Percentiles rank a stretch among this genome's conserved stretches.
phyloP scores from a whole-genome alignment of 2,797 vertebrate genomes.

The Scomberomorus guttatus region DNA sequence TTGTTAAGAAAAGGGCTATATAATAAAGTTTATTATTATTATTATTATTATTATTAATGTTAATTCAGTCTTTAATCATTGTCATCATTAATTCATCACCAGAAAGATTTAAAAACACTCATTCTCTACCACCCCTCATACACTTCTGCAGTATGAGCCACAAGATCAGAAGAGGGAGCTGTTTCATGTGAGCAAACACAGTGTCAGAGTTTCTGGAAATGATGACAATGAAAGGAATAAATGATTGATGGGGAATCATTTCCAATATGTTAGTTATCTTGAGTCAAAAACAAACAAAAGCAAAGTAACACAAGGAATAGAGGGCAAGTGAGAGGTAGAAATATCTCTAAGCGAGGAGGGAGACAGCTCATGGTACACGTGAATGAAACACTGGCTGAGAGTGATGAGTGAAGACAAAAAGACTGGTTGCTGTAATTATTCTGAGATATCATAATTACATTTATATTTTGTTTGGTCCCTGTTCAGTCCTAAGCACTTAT shows the following conservation, averaged over 20 bases:
- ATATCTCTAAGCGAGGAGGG: no score
- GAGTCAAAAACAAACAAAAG: neutral
- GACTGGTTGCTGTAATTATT: neutral
- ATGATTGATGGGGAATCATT: neutral
- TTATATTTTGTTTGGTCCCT: no score
- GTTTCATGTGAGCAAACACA: conserved; percentile 6
- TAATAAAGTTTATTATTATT: no score
- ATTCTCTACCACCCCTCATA: neutral
- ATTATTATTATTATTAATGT: no score
- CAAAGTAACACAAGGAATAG: neutral
- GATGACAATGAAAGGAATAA: neutral
- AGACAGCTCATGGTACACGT: neutral
- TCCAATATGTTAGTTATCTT: neutral
- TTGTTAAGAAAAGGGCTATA: no score
- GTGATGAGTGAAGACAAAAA: neutral
- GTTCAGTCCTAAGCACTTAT: no score
- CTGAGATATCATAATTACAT: neutral
- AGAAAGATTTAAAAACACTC: neutral
- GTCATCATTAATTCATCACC: no score
- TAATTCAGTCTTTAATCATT: no score
- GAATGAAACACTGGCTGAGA: no score
- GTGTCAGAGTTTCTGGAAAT: neutral
- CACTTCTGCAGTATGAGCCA: neutral
- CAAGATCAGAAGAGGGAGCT: conserved; percentile 22
- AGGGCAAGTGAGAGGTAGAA: neutral